These are phyloP conservation scores for Zophobas morio DNA, from an alignment of 1,140 invertebrate species.

Conservation along the genomic window DNA sequence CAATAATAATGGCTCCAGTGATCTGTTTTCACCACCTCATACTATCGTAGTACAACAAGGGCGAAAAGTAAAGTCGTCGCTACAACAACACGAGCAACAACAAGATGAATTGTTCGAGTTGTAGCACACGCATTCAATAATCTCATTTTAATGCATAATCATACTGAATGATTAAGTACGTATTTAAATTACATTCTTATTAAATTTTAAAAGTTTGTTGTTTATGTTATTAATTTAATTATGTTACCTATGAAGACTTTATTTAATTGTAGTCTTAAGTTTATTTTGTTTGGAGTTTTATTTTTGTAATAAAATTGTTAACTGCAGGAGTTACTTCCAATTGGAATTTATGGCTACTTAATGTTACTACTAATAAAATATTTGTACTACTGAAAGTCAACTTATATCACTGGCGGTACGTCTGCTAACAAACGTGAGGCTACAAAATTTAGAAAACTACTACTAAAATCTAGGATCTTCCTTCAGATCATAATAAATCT, in stretches of 20 bases:
- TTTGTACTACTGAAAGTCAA: too few species aligned
- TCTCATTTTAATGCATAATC: slow-evolving; percentile 37
- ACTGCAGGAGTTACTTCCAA: background rate
- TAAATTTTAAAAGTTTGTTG: slow-evolving; percentile 35
- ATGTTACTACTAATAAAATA: background rate
- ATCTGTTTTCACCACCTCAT: slow-evolving; percentile 67
- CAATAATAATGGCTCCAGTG: slow-evolving; percentile 60
- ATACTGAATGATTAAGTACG: slow-evolving; percentile 26
- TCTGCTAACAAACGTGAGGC: too few species aligned
- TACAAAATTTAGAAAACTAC: too few species aligned
- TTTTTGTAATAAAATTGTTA: slow-evolving; percentile 32
- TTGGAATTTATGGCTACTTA: background rate
- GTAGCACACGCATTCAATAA: slow-evolving; percentile 73
- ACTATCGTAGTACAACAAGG: slow-evolving; percentile 85
- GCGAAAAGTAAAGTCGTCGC: slow-evolving; percentile 81
- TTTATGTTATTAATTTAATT: slow-evolving; percentile 20
- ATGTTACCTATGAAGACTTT: slow-evolving; percentile 2
- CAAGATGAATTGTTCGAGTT: slow-evolving; percentile 93
- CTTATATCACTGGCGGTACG: too few species aligned
- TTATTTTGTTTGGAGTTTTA: background rate
- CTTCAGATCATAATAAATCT: background rate
- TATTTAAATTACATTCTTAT: slow-evolving; percentile 33
- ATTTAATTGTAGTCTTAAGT: slow-evolving; percentile 3
- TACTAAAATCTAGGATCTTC: slow-evolving; percentile 8
- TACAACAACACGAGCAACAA: slow-evolving; percentile 84